Evolutionary conservation across 2,888 invertebrate species (phyloP).

Genomic region (Dryocosmus kuriphilus): DNA sequence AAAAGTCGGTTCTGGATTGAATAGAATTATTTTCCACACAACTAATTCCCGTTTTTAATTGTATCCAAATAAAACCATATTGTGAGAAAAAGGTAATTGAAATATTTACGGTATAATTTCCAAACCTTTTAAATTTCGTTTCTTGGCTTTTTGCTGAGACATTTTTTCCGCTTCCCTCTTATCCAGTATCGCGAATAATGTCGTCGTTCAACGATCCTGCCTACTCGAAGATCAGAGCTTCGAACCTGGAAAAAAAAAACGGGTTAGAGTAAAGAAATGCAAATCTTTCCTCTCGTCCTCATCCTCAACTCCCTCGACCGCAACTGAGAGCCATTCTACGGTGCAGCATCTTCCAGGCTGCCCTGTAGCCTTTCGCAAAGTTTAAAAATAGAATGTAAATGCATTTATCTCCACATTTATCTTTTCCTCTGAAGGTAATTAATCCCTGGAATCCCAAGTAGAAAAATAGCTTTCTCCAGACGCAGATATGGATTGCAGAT

Average conservation of each 20-base stretch:
- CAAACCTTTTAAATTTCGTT: not conserved
- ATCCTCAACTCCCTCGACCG: constrained; percentile 37
- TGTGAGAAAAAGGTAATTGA: too few relatives aligned
- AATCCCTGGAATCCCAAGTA: constrained; percentile 15
- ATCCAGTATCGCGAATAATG: constrained; percentile 28
- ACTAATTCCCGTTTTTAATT: too few relatives aligned
- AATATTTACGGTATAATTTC: not conserved
- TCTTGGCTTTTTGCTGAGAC: constrained; percentile 16
- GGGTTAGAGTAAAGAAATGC: constrained; percentile 39
- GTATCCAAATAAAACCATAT: too few relatives aligned
- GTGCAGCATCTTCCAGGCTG: constrained; percentile 31
- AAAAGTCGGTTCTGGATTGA: too few relatives aligned
- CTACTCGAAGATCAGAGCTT: constrained; percentile 19
- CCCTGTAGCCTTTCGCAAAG: constrained; percentile 21
- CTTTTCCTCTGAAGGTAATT: constrained; percentile 14
- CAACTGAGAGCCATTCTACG: constrained; percentile 22
- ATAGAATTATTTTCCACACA: too few relatives aligned
- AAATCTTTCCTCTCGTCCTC: constrained; percentile 30
- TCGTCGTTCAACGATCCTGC: constrained; percentile 35
- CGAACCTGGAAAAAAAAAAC: constrained; percentile 37
- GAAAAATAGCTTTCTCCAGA: constrained; percentile 16
- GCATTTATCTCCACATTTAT: constrained; percentile 27
- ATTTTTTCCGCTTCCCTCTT: constrained; percentile 15
- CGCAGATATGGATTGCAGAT: not conserved
- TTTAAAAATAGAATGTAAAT: constrained; percentile 38